A percentile compares a stretch with the other conserved stretches of the same genome.
Evolutionary conservation across 2,888 invertebrate genomes (phyloP).

Genomic region (Andrena fulva): DNA sequence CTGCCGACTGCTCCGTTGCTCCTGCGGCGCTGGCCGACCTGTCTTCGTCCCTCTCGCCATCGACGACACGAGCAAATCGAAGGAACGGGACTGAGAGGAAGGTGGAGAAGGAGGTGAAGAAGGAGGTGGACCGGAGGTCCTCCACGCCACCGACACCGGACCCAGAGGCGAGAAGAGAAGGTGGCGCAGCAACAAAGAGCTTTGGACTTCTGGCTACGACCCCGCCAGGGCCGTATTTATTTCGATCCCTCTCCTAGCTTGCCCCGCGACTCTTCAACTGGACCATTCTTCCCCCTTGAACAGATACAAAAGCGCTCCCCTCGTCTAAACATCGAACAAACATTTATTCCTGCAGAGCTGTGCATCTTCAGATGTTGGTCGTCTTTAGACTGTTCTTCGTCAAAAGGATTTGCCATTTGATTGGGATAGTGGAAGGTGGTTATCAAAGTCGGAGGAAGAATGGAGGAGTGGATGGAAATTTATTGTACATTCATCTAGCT

Average conservation of each 20-base stretch:
- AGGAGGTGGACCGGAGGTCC: constrained; percentile 74
- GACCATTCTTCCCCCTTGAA: background rate
- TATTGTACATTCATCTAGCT: too few relatives aligned
- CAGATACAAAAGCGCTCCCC: background rate
- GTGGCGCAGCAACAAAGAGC: constrained; percentile 83
- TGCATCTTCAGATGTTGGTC: too few relatives aligned
- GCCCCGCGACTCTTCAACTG: background rate
- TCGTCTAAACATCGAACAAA: too few relatives aligned
- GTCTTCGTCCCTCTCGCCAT: constrained; percentile 51
- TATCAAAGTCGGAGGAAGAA: too few relatives aligned
- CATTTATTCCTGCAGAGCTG: too few relatives aligned
- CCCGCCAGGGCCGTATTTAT: constrained; percentile 75
- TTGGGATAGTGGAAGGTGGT: too few relatives aligned
- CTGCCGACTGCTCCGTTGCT: constrained; percentile 6
- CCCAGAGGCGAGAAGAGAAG: constrained; percentile 82
- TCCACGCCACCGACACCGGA: constrained; percentile 75
- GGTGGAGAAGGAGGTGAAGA: constrained; percentile 68
- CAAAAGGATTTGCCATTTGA: too few relatives aligned
- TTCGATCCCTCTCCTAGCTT: background rate
- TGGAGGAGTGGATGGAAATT: too few relatives aligned
- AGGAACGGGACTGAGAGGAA: constrained; percentile 73
- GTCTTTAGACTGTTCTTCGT: too few relatives aligned
- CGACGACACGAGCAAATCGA: constrained; percentile 80
- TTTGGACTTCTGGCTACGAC: constrained; percentile 80
- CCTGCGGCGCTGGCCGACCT: constrained; percentile 20